Evolutionary conservation across 2,797 vertebrate genomes (phyloP), one percentile per base, ranked within the genome.

Genomic region (Xenops minutus): DNA sequence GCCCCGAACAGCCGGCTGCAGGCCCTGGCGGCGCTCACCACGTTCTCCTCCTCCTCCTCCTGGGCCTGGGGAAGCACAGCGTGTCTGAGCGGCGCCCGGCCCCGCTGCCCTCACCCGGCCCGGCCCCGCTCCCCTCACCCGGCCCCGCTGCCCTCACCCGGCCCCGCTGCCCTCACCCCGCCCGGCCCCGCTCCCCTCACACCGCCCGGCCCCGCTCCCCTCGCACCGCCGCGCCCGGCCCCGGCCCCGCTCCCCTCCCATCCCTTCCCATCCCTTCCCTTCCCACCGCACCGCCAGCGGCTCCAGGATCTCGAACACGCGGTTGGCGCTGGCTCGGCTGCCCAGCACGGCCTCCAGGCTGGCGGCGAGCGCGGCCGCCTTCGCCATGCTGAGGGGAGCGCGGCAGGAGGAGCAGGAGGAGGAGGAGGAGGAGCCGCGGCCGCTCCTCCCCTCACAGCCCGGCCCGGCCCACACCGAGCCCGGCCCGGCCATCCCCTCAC

Each of bases 301-400:
- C 66, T 99, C 98, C 75, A 99, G 91, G 43, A 99, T 86, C 94
- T 99, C 99, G 66, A 99, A 99, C 46, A 99, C 97, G 10, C 98
- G 97, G 96, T 99, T 99, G 39, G 99, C 99, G 30, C 98, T 84
- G 83, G 97, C 96, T 51, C 98, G 98, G 95, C 91, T 98, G 52
- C 96, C 89, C 34, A 99, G 97, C 78, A 99, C 95, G 8, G 91
- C 93, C 8, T 97, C 97, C 36, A 98, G 85, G 80, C 97, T 97
- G 18, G 49, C 24, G 41, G 95, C 97, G 4, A 99, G 75, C 9
- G 58, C 85, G 7, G 27, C 91, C 3, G 24, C 20, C 27, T 48
- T 14, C 86, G 91, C 93, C 93, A 95, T 96, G 89, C 91, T 79
- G 83, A 24, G 54, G 4, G 29, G 29, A 52, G 16, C 6, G 27